Evolutionary conservation across 2,888 invertebrate species (phyloP).

Genomic region (Tipula helvola): DNA sequence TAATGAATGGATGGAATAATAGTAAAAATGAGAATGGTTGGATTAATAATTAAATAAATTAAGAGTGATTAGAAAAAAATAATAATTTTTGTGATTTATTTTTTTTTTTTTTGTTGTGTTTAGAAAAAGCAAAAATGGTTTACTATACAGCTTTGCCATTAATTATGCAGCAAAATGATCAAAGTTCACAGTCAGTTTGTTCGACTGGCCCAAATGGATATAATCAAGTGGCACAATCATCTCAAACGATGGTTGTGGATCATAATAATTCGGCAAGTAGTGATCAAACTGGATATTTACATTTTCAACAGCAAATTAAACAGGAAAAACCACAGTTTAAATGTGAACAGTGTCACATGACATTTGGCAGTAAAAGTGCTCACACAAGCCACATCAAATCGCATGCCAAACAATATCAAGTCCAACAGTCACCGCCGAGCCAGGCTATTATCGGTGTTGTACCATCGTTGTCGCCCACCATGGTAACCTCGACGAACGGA

Average conservation of each 20-base stretch:
- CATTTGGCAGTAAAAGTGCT: slow-evolving; percentile 60
- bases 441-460: background rate
- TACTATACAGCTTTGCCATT: slow-evolving; percentile 34
- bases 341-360: slow-evolving; percentile 61
- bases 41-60: background rate
- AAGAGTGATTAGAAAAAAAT: background rate
- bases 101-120: slow-evolving; percentile 7
- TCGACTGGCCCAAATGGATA: slow-evolving; percentile 22
- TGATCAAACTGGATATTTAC: slow-evolving; percentile 11
- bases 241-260: slow-evolving; percentile 17
- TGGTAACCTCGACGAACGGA: slow-evolving; percentile 22
- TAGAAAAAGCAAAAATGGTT: slow-evolving; percentile 33
- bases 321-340: slow-evolving; percentile 42
- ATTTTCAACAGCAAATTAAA: background rate
- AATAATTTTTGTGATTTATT: background rate
- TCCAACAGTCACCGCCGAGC: background rate
- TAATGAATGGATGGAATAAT: background rate
- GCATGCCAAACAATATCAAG: slow-evolving; percentile 41
- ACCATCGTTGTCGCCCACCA: background rate
- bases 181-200: slow-evolving; percentile 27
- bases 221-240: slow-evolving; percentile 22
- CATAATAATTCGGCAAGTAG: background rate
- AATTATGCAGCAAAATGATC: slow-evolving; percentile 31
- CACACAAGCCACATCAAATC: slow-evolving; percentile 56
- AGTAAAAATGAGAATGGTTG: background rate